Evolutionary conservation across 2,113 vertebrate genomes (phyloP), one percentile per base, ranked within the genome.

Genomic region (Rhinichthys klamathensis): DNA sequence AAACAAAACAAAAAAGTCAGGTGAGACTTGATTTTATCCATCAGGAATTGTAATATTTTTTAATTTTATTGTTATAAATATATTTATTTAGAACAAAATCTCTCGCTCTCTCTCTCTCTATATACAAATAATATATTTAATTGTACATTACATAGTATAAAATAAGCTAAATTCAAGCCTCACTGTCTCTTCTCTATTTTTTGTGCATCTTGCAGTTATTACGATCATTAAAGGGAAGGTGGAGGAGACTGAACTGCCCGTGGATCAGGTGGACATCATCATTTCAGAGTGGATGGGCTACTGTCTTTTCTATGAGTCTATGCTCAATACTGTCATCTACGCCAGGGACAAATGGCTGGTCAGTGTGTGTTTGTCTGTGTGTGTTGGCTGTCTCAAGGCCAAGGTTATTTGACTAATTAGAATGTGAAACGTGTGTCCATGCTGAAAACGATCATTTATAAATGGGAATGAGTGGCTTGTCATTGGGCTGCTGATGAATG

Each of bases 211-310:
- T 88, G 72, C 93, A 99, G 98, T 98, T 90, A 98, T 99, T 92
- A 99, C 97, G 93, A 98, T 99, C 94, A 97, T 98, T 94, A 98
- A 98, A 92, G 98, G 97, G 82, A 99, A 99, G 93, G 98, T 99
- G 92, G 98, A 99, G 91, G 98, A 99, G 93, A 97, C 98, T 90
- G 97, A 99, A 89, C 92, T 99, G 70, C 98, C 98, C 0, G 97
- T 98, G 95, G 97, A 99, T 88, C 96, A 98, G 91, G 97, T 99
- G 88, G 97, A 99, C 94, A 99, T 99, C 87, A 99, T 99, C 90
- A 97, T 99, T 94, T 99, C 97, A 3, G 98, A 99, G 92, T 99
- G 98, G 98, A 99, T 99, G 97, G 98, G 98, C 89, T 99, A 99
- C 91, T 98, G 97, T 84, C 96, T 99, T 67, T 99, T 99, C 95